Conservation (phyloP, 2,888 invertebrate genomes). For the Bellardia bayeri region DNA sequence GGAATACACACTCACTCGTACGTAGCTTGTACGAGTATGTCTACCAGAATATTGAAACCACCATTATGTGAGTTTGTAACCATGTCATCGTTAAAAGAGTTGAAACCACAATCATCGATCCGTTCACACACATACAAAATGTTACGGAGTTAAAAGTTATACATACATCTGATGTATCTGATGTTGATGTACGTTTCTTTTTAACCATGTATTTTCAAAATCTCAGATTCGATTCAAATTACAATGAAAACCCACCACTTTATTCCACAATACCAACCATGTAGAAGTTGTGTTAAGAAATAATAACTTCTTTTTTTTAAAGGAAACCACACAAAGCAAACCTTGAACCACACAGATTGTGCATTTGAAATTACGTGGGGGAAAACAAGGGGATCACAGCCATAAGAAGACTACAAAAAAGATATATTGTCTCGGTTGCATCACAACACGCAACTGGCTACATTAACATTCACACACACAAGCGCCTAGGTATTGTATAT, state of each 20-base stretch:
- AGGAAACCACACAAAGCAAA: conserved; percentile 63
- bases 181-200: conserved; percentile 47
- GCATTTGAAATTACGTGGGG: conserved; percentile 75
- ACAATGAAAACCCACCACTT: conserved; percentile 32
- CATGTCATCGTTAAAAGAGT: conserved; percentile 66
- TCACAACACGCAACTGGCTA: conserved; percentile 59
- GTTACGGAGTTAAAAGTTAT: not conserved
- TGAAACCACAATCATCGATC: conserved; percentile 52
- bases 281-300: not conserved
- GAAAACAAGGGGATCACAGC: conserved; percentile 76
- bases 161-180: conserved; percentile 46
- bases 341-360: conserved; percentile 56
- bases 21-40: not conserved
- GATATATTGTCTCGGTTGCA: conserved; percentile 81
- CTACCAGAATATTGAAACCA: conserved; percentile 51
- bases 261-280: not conserved
- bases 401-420: conserved; percentile 82
- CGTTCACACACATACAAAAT: not conserved
- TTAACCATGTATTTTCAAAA: conserved; percentile 77
- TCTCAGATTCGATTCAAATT: conserved; percentile 80
- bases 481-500: no score
- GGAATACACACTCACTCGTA: conserved; percentile 13
- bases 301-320: conserved; percentile 7
- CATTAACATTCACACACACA: conserved; percentile 15
- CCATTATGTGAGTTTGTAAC: conserved; percentile 22